Base-by-base conservation (phyloP, 1,140 invertebrate genomes). In the Bathynomus jamesi region DNA sequence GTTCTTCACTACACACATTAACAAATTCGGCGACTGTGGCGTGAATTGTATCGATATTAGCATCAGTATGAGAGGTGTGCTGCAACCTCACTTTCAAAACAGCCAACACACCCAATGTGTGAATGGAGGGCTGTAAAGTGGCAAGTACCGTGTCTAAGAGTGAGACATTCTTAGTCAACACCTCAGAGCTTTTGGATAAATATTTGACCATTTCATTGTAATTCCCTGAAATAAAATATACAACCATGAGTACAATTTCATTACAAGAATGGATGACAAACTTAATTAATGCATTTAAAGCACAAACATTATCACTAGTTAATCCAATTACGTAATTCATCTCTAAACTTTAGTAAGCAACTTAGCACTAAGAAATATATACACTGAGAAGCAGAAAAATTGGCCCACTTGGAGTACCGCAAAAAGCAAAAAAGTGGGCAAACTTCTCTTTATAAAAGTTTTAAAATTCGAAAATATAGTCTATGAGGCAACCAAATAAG, bases 151-250 rank as follows among this genome's bases (percentile, higher is more conserved):
- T 68, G 60, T 68, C 65, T 25, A 62, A 53, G 28, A 25, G 62
- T 3, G n/a, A 28, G 53, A 30, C 53, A 28, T 71, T 65, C 32
- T 65, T 65, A 40, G 53, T 29, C 21, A 69, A 30, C 65, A 30
- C 69, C 82, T 82, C 21, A 30, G 32, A 24, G 31, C 67, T 62
- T 53, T 76, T 25, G 89, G 89, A 79, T 69, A 69, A 67, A 46
- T 32, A 62, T n/a, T 68, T 69, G 53, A 46, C 67, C 13, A 69
- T 31, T 29, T 69, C 60, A 70, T 61, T 29, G 25, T 69, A 73
- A 25, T 65, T 61, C 7, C 61, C 32, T 70, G 28, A 25, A 17
- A 40, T 8, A 8, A 40, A 53, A 53, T 11, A 17, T 8, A 40
- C 7, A 53, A 53, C 13, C 21, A 3, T 53, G 21, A 2, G 40